Percentiles rank a stretch among this genome's conserved stretches.
Evolutionary conservation across 2,113 vertebrate genomes (phyloP).

Genomic region (Ceyx melanurus): DNA sequence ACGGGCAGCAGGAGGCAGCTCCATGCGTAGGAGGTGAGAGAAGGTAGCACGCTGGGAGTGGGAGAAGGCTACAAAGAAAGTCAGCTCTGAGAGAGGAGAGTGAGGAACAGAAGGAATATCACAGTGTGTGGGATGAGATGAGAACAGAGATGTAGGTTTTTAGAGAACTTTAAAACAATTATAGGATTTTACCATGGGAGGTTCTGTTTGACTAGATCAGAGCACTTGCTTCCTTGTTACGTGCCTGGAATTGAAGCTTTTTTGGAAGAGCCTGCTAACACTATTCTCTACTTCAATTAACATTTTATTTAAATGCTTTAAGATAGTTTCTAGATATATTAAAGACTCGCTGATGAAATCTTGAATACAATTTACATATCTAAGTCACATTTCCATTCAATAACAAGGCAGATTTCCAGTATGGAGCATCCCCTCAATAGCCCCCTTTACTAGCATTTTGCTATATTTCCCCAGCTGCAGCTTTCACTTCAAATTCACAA

Average conservation of each 20-base stretch:
- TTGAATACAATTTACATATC: constrained; percentile 56
- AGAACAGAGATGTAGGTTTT: constrained; percentile 69
- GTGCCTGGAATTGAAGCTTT: constrained; percentile 46
- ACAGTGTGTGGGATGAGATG: constrained; percentile 65
- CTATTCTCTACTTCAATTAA: constrained; percentile 51
- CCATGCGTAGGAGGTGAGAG: constrained; percentile 53
- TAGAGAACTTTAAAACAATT: constrained; percentile 70
- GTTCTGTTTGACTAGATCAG: constrained; percentile 69
- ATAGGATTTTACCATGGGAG: constrained; percentile 65
- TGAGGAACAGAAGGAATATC: constrained; percentile 69
- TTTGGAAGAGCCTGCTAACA: constrained; percentile 55
- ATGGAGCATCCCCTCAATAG: not conserved
- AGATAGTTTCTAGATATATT: constrained; percentile 54
- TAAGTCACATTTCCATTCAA: constrained; percentile 56
- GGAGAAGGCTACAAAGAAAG: constrained; percentile 70
- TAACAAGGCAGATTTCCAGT: constrained; percentile 35
- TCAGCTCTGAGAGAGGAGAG: constrained; percentile 53
- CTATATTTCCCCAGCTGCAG: not conserved
- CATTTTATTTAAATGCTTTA: constrained; percentile 62
- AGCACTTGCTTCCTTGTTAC: constrained; percentile 45
- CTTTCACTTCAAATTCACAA: not conserved
- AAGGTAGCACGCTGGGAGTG: constrained; percentile 61
- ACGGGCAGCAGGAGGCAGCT: constrained; percentile 64
- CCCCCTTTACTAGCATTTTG: not conserved
- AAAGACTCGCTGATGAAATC: constrained; percentile 48